A percentile compares a stretch with the other conserved stretches of the same genome.
Evolutionary conservation across 2,113 vertebrate species (phyloP).

Genomic region (Takifugu bimaculatus): DNA sequence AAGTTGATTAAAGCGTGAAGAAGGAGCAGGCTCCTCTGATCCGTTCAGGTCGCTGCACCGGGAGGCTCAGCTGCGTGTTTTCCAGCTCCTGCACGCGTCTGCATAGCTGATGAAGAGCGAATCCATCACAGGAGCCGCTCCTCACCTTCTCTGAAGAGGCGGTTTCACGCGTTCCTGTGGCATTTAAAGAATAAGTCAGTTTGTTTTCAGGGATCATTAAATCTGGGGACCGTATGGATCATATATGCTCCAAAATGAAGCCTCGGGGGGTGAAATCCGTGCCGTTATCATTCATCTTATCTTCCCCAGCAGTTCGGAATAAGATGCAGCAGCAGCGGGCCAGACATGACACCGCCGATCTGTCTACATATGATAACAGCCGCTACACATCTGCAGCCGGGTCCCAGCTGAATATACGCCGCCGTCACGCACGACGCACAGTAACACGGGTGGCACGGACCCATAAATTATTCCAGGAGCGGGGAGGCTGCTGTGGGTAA

Average conservation of each 20-base stretch:
- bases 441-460: conserved; percentile 12
- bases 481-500: conserved; percentile 26
- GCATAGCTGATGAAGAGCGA: too few species aligned
- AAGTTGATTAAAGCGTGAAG: too few species aligned
- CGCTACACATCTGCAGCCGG: conserved; percentile 19
- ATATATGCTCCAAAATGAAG: neutral
- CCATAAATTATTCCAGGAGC: conserved; percentile 52
- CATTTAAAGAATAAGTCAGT: too few species aligned
- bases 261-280: neutral
- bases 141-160: too few species aligned
- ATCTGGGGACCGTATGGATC: neutral
- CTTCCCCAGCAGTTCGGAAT: neutral
- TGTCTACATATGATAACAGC: conserved; percentile 25
- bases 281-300: conserved; percentile 8
- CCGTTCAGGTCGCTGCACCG: too few species aligned
- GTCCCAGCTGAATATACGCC: conserved; percentile 30
- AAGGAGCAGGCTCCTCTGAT: too few species aligned
- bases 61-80: too few species aligned
- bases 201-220: neutral
- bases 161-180: too few species aligned
- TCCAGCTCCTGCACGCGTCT: too few species aligned
- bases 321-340: conserved; percentile 32
- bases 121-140: too few species aligned
- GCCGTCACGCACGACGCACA: conserved; percentile 20
- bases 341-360: conserved; percentile 19